Base-by-base conservation (phyloP, 35 echinoderm and acorn worm species). In the Patiria miniata region DNA sequence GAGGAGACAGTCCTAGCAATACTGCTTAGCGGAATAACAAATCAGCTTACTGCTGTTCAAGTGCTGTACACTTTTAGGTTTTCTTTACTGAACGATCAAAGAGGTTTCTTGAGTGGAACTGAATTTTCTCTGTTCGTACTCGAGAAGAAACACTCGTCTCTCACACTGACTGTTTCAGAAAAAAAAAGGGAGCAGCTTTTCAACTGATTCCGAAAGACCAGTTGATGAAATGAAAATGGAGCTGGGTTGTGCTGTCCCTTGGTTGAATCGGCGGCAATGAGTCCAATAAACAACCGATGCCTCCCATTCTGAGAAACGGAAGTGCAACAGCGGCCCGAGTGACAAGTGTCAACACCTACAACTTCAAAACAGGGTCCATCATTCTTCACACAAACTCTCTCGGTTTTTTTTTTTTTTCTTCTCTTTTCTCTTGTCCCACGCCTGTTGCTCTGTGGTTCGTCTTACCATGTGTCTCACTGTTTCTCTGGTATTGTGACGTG, bases 281-380 rank as follows among this genome's bases (percentile, higher is more conserved):
- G 42, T 4, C 42, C 29, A 12, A 23, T 73, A 73, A 73, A 73
- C 65, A 73, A 73, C 65, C 65, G 19, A 30, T 32, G 34, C 26
- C 65, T 26, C 10, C 6, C 28, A 61, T 21, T 7, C 18, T 21
- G 19, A 22, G 65, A 30, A 73, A 73, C 65, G 65, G 65, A 73
- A 73, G 26, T n/a, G 26, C 65, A 73, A 73, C 65, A 30, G 65
- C 65, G 65, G 34, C 26, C 65, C 26, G 8, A 73, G 65, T 73
- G 65, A 73, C 65, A 34, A 73, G 29, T 73, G 65, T 73, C 65
- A 73, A 73, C 65, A 73, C 34, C 34, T 26, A 26, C 65, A 73
- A 30, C 65, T 32, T 28, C 65, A 73, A n/a, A 73, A 28, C 65
- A 30, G 65, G 14, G 21, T 34, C 29, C 65, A 32, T 30, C 34